Base-by-base conservation (phyloP, 2,888 invertebrate genomes). In the Pyralis farinalis region DNA sequence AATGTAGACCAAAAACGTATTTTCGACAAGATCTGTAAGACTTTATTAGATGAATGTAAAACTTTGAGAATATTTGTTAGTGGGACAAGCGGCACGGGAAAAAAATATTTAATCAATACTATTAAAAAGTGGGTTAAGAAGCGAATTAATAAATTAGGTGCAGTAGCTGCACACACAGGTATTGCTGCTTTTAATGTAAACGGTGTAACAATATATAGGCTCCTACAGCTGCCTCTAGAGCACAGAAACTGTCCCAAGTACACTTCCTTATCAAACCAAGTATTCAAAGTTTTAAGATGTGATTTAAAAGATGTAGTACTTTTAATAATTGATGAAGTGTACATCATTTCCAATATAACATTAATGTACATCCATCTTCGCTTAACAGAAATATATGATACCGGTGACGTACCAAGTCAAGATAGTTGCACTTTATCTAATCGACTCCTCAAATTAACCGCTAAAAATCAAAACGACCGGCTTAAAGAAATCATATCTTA, bases 111-210 rank as follows among this genome's bases (percentile, higher is more conserved):
- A 34, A 68, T 64, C 32, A 53, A 68, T 47, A 55, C 49, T 8
- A 37, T 65, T 0, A 49, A 42, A 49, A 35, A 42, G 11, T 65
- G 57, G 59, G 51, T 58, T 10, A 56, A 62, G 42, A 47, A 47
- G 21, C 9, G 37, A 21, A 41, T 60, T 8, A 25, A 44, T 5
- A 60, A 60, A 31, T 27, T 27, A 27, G 27, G 3, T 27, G 27
- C 27, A 27, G 27, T 27, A 27, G 27, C 12, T 42, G 50, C 47
- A 11, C 51, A 46, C 12, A 69, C 67, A 21, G 66, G 64, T 27
- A 62, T 70, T 12, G 65, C 65, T 12, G 67, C 69, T 27, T 70
- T 63, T 40, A 69, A 70, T 47, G 53, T 73, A n/a, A 51, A 61
- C 37, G 65, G 62, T 35, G 46, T 70, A 25, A 70, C 65, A 31